Conservation (phyloP, 23 tunicate genomes). For the Botrylloides violaceus region DNA sequence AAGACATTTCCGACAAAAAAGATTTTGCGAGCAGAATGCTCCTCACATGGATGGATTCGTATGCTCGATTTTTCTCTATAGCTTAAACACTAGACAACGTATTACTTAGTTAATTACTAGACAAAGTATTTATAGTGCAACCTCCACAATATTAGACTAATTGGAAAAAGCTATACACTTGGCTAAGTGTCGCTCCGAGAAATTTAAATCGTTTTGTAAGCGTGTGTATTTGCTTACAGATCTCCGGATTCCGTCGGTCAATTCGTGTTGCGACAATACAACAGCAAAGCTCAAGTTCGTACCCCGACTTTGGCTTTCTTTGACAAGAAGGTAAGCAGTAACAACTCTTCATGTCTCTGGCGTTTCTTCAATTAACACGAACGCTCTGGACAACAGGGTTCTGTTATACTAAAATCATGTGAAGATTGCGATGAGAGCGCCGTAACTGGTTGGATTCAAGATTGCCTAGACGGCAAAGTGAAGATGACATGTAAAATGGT, state of each 20-base stretch:
- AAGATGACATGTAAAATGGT: slow-evolving; percentile 5
- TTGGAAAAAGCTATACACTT: no score
- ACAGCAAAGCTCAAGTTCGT: neutral
- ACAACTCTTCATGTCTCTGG: neutral
- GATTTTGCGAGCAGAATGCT: neutral
- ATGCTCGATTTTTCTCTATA: neutral
- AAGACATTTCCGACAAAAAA: slow-evolving; percentile 3
- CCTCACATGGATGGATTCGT: slow-evolving; percentile 24
- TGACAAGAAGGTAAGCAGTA: slow-evolving; percentile 14
- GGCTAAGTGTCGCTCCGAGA: no score
- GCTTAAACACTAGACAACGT: neutral
- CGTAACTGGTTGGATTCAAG: neutral
- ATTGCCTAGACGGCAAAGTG: slow-evolving; percentile 9
- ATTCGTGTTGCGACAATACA: slow-evolving; percentile 13
- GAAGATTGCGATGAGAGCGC: neutral
- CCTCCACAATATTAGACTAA: neutral
- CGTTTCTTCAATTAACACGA: neutral
- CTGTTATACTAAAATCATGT: slow-evolving; percentile 19
- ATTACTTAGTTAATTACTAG: neutral
- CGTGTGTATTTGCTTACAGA: neutral
- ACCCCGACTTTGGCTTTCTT: slow-evolving; percentile 3
- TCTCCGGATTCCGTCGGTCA: neutral
- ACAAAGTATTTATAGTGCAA: neutral
- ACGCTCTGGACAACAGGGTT: slow-evolving; percentile 3
- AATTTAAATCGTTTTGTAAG: neutral